These are phyloP conservation scores for Diadegma fenestrale DNA, from an alignment of 2,888 invertebrate species.

Conservation along the genomic window DNA sequence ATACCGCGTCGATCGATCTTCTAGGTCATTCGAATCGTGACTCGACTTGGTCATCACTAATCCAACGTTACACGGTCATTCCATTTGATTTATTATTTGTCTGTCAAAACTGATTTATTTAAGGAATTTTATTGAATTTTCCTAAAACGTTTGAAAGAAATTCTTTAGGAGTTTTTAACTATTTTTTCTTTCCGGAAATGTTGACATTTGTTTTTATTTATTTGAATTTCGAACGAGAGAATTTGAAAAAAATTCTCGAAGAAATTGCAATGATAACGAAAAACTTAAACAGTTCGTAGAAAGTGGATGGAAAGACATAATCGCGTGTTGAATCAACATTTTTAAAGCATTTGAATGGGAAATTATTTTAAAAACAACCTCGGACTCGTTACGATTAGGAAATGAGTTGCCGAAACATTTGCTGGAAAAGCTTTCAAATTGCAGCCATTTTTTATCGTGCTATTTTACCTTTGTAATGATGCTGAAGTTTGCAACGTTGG, in stretches of 20 bases:
- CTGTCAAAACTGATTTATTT: constrained; percentile 1
- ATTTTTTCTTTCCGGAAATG: no score
- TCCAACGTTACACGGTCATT: not conserved
- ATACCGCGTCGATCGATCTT: constrained; percentile 52
- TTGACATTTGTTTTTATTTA: no score
- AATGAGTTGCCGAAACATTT: not conserved
- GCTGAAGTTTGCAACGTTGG: no score
- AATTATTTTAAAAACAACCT: not conserved
- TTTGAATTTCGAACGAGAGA: no score
- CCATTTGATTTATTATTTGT: constrained; percentile 3
- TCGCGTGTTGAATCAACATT: not conserved
- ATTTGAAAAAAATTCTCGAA: no score
- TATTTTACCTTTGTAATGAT: no score
- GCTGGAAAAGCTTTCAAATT: not conserved
- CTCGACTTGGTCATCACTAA: not conserved
- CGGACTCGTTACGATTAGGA: not conserved
- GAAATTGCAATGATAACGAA: no score
- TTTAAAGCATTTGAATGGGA: not conserved
- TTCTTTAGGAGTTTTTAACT: no score
- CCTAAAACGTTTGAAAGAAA: not conserved
- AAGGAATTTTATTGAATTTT: not conserved
- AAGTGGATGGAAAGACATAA: not conserved
- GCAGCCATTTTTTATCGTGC: not conserved
- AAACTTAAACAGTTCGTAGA: no score
- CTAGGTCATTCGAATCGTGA: constrained; percentile 40